Evolutionary conservation across 2,888 invertebrate species (phyloP).

Genomic region (Xylota segnis): DNA sequence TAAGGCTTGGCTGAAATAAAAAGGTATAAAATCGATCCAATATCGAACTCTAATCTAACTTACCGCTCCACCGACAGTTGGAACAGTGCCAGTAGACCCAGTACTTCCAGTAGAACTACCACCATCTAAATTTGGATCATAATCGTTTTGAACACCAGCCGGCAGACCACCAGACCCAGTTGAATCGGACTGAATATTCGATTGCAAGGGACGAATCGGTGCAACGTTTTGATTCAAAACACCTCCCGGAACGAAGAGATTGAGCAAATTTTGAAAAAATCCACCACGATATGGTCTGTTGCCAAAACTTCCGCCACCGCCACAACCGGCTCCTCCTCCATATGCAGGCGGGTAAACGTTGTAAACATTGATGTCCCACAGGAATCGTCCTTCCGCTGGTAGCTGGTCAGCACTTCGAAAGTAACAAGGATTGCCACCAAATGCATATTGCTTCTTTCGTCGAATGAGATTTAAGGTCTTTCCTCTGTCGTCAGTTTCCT

Average conservation of each 20-base stretch:
- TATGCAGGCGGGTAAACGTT: conserved; percentile 79
- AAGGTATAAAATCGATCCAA: background rate
- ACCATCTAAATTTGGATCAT: conserved; percentile 80
- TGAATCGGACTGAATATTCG: conserved; percentile 49
- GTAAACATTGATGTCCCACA: conserved; percentile 83
- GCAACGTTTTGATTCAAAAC: conserved; percentile 79
- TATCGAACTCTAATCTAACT: conserved; percentile 43
- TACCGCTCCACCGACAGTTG: conserved; percentile 81
- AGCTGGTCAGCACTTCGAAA: conserved; percentile 75
- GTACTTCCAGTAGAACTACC: conserved; percentile 43
- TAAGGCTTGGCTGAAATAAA: conserved; percentile 79
- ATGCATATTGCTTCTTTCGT: conserved; percentile 55
- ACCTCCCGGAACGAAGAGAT: conserved; percentile 82
- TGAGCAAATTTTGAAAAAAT: conserved; percentile 80
- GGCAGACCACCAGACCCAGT: conserved; percentile 58
- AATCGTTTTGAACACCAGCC: conserved; percentile 79
- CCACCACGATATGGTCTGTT: conserved; percentile 54
- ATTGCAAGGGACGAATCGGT: conserved; percentile 74
- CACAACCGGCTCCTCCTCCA: conserved; percentile 62
- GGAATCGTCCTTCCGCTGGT: conserved; percentile 80
- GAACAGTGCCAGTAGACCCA: conserved; percentile 71
- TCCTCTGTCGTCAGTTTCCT: conserved; percentile 77
- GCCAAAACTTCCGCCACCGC: conserved; percentile 42
- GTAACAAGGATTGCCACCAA: conserved; percentile 53
- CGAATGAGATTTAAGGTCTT: conserved; percentile 62